Conservation (phyloP, 1,140 invertebrate genomes). For the Macrotrachela quadricornifera region DNA sequence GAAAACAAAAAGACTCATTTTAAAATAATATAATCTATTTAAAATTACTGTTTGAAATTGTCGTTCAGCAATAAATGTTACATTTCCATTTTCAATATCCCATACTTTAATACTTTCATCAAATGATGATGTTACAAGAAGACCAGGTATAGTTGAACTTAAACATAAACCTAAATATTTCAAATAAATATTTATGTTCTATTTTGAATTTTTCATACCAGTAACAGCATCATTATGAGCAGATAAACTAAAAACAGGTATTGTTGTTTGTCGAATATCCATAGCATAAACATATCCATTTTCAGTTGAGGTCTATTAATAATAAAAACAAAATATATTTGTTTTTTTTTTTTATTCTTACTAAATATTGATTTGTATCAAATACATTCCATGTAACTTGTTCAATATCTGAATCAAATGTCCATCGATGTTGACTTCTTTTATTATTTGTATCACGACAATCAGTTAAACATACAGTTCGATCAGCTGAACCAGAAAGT, state of each 20-base stretch:
- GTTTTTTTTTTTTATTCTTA: background rate
- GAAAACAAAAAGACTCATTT: too few species aligned
- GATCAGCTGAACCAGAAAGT: constrained; percentile 2
- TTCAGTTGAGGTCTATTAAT: background rate
- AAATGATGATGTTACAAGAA: constrained; percentile 1
- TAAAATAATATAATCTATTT: too few species aligned
- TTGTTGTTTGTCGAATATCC: background rate
- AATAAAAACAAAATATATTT: background rate
- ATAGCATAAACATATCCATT: constrained; percentile 1
- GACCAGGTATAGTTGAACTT: constrained; percentile 1
- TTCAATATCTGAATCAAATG: constrained; percentile 1
- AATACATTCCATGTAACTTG: constrained; percentile 1
- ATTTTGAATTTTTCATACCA: too few species aligned
- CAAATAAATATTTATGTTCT: too few species aligned
- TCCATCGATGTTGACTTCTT: constrained; percentile 2
- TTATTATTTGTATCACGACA: background rate
- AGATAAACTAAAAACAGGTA: too few species aligned
- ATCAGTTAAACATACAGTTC: background rate
- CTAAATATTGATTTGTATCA: constrained; percentile 4
- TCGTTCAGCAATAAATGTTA: too few species aligned
- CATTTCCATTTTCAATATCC: background rate
- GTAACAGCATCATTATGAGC: too few species aligned
- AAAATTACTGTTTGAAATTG: too few species aligned
- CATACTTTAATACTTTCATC: constrained; percentile 5
- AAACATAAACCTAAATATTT: background rate